These are phyloP conservation scores for Monoplex corrugatus DNA, from an alignment of 2,888 invertebrate genomes.

Conservation along the genomic window DNA sequence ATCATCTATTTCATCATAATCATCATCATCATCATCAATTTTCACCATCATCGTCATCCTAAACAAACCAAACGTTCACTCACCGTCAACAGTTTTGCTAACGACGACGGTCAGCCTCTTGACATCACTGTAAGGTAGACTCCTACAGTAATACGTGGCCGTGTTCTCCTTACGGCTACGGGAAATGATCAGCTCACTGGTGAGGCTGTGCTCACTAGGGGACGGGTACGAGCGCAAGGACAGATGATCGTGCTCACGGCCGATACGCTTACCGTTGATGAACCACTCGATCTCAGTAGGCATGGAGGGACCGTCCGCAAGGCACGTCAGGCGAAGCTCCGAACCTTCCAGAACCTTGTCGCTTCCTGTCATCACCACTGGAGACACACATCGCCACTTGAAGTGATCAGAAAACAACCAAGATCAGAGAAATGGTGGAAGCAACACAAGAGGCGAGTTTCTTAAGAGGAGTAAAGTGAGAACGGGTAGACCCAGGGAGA, in stretches of 20 bases:
- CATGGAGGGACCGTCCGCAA: conserved; percentile 45
- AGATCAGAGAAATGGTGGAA: too few relatives aligned
- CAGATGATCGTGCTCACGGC: conserved; percentile 32
- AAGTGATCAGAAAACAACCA: too few relatives aligned
- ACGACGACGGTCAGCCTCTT: conserved; percentile 38
- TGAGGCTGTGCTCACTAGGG: conserved; percentile 42
- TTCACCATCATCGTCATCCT: too few relatives aligned
- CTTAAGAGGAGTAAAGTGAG: too few relatives aligned
- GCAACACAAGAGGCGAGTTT: too few relatives aligned
- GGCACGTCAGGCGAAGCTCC: conserved; percentile 51
- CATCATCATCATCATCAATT: conserved; percentile 13
- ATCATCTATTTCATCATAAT: background rate
- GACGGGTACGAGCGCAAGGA: conserved; percentile 43
- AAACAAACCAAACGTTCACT: too few relatives aligned
- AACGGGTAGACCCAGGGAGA: background rate
- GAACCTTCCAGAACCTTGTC: conserved; percentile 48
- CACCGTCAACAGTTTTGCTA: conserved; percentile 15
- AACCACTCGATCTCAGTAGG: conserved; percentile 57
- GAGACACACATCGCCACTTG: background rate
- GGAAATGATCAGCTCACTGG: conserved; percentile 54
- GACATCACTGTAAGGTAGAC: conserved; percentile 53
- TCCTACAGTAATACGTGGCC: conserved; percentile 59
- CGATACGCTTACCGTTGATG: conserved; percentile 54
- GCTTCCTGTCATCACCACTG: conserved; percentile 55
- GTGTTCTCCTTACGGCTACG: conserved; percentile 37